Conservation (phyloP, 2,888 invertebrate genomes). For the Barypeithes pellucidus region DNA sequence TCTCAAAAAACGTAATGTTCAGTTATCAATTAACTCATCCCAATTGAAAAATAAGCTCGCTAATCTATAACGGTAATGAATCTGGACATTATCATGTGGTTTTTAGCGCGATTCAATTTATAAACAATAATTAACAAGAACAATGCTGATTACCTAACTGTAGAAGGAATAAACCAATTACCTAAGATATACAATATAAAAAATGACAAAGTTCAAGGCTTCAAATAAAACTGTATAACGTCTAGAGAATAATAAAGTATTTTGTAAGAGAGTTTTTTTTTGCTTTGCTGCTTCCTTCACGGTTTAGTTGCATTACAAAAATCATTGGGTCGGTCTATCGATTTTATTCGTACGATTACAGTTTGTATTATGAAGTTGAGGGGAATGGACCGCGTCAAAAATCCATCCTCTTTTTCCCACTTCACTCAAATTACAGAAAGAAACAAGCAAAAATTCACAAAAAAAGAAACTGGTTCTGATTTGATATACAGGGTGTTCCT, state of each 20-base stretch:
- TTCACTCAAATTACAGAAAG: no score
- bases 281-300: constrained; percentile 8
- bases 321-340: not conserved
- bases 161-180: constrained; percentile 44
- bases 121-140: constrained; percentile 25
- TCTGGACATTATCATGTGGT: not conserved
- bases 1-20: no score
- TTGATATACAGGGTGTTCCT: no score
- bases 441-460: no score
- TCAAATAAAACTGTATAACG: constrained; percentile 33
- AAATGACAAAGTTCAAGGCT: constrained; percentile 39
- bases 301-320: not conserved
- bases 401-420: no score
- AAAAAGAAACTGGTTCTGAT: no score
- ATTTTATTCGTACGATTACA: no score
- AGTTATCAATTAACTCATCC: constrained; percentile 11
- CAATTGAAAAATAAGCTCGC: constrained; percentile 4
- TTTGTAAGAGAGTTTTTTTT: constrained; percentile 33
- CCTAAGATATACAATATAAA: constrained; percentile 27
- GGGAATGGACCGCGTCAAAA: no score
- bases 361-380: no score
- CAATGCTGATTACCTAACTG: constrained; percentile 42
- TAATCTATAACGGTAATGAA: constrained; percentile 1
- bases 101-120: constrained; percentile 18
- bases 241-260: constrained; percentile 38